Base-by-base conservation (phyloP, 2,888 invertebrate genomes). In the Agriopis aurantiaria region DNA sequence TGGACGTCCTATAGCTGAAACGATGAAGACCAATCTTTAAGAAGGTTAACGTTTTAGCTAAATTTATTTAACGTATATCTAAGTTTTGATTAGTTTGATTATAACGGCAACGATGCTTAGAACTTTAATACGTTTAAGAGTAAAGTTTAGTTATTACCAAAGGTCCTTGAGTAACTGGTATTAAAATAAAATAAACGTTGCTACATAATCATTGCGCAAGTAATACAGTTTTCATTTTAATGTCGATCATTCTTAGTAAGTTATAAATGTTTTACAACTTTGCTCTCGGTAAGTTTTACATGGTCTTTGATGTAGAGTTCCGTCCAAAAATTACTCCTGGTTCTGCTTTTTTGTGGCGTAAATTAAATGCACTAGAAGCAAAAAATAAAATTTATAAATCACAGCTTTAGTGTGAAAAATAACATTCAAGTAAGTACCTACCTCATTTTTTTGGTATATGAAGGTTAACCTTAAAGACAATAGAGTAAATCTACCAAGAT, bases 211-310 rank as follows among this genome's bases (percentile, higher is more conserved):
- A 53, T 48, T 60, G 74, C 69, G 77, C 79, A 78, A 53, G 46
- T 33, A 79, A 80, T 78, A 79, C 74, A 76, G 76, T 82, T 75
- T 81, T 78, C 61, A 75, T 72, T 65, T 80, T 75, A 79, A 78
- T 81, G 74, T 75, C 49, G 55, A 73, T 78, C 11, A 63, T 60
- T 67, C 49, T 63, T 33, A 56, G 62, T 58, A 63, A 58, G 40
- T 43, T 63, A 46, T 57, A 52, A 46, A 46, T 58, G 12, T 8
- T 51, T 55, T 52, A 48, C 9, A 41, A 12, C 6, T 55, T 55
- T 53, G 49, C 11, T 49, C 33, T 23, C 43, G 23, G 51, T 8
- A 68, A 51, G 49, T n/a, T 17, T 9, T 41, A 17, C 8, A 56
- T 41, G 0, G 3, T 0, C 41, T 33, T 51, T 43, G 2, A 40